A percentile compares a stretch with the other conserved stretches of the same genome.
Conservation (phyloP, 1,140 invertebrate genomes). For the Caenorhabditis tropicalis region DNA sequence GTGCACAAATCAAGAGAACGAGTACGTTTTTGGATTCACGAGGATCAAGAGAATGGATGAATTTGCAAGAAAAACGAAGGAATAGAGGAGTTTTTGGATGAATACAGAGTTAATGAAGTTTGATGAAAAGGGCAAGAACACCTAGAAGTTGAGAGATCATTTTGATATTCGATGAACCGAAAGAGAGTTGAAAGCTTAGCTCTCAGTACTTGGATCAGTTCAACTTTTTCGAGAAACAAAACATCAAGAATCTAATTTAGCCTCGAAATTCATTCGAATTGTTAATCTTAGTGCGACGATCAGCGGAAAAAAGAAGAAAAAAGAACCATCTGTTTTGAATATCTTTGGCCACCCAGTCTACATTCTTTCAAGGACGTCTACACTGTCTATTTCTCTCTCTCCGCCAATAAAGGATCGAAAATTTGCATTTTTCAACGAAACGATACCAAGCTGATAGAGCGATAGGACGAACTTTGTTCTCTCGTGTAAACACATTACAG, state of each 20-base stretch:
- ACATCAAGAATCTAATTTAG: neutral
- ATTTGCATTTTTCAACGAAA: conserved; percentile 36
- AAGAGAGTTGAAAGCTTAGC: too few species aligned
- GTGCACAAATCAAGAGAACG: too few species aligned
- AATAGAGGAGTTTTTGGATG: too few species aligned
- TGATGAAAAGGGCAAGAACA: too few species aligned
- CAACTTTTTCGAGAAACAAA: neutral
- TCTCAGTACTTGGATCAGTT: too few species aligned
- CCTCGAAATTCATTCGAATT: neutral
- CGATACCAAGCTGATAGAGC: neutral
- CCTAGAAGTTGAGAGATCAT: too few species aligned
- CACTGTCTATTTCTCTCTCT: neutral
- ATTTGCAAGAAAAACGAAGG: too few species aligned
- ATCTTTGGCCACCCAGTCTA: conserved; percentile 1
- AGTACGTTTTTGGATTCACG: too few species aligned
- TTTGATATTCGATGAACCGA: too few species aligned
- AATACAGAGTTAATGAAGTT: too few species aligned
- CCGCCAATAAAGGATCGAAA: neutral
- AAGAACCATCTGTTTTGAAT: conserved; percentile 12
- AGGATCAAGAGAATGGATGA: too few species aligned
- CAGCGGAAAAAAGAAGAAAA: neutral
- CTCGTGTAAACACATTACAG: neutral
- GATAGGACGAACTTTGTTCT: conserved; percentile 22
- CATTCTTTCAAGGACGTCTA: neutral
- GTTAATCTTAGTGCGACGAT: neutral